Base-by-base conservation (phyloP, 2,797 vertebrate species). In the Myripristis jacobus region DNA sequence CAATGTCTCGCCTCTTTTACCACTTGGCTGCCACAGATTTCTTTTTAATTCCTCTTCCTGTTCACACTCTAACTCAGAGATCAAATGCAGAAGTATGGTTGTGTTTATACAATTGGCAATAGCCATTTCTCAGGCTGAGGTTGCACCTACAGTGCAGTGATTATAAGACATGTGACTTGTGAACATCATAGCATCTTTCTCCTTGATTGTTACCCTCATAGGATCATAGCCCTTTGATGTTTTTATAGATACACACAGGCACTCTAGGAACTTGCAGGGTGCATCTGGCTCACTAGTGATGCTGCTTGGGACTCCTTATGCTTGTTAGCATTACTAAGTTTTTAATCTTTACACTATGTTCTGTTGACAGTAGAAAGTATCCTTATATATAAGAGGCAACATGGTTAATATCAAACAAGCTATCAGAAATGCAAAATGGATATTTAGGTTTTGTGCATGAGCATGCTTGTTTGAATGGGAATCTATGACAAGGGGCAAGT, bases 1-100 rank as follows among this genome's bases (percentile, higher is more conserved):
- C 25, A 19, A 52, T 56, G 50, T 56, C 15, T 55, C 24, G 65
- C 51, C 79, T 80, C n/a, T 75, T 79, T 84, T 69, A 69, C 38
- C 25, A 41, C 27, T 60, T 16, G 0, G 22, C 75, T 79, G 72
- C 54, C 65, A 62, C n/a, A 53, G 38, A 79, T 46, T 43, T n/a
- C 66, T 61, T 75, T 71, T 78, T 21, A 41, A 36, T 75, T 65
- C 66, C 70, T 63, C 68, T 64, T 64, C 48, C 34, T 56, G 36
- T 81, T 78, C 77, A 52, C 25, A 52, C 71, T 75, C n/a, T 47
- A 12, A 38, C 48, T 52, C 27, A 34, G 10, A 66, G 62, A 68
- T 67, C 21, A 60, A 52, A 61, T 66, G 31, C 52, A 15, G 12
- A 18, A 57, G 24, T 38, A 36, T 29, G 18, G 10, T 29, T 59